Percentiles rank a stretch among this genome's conserved stretches.
phyloP scores from a whole-genome alignment of 37 sponge, comb jelly and placozoan species.

The Cladorhizidae sp. region DNA sequence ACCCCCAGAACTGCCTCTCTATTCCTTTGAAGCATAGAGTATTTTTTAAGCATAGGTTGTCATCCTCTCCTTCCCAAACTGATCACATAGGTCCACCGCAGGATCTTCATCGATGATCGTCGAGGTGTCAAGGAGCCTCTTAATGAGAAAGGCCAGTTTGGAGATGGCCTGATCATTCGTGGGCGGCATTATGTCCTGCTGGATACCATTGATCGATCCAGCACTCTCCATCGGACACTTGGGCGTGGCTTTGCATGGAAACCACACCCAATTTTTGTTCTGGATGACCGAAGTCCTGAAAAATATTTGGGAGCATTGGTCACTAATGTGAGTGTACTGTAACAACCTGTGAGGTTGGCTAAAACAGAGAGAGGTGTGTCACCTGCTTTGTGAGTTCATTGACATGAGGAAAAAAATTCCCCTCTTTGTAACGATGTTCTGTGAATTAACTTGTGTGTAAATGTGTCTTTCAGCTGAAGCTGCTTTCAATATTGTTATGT shows the following conservation, averaged over 20 bases:
- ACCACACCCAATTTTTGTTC: conserved; percentile 29
- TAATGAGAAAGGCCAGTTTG: conserved; percentile 85
- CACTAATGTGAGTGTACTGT: background rate
- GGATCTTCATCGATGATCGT: conserved; percentile 73
- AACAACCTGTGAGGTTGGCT: too few species aligned
- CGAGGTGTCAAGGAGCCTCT: conserved; percentile 91
- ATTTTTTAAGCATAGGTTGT: background rate
- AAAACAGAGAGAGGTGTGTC: too few species aligned
- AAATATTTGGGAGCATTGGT: background rate
- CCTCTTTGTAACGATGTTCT: too few species aligned
- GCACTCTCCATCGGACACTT: conserved; percentile 49
- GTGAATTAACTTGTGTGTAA: too few species aligned
- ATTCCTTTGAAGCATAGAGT: background rate
- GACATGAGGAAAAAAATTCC: too few species aligned
- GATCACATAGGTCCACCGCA: conserved; percentile 76
- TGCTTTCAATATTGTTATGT: too few species aligned
- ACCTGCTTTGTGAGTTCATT: too few species aligned
- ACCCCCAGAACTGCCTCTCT: too few species aligned
- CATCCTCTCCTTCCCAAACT: background rate
- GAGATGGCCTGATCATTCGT: conserved; percentile 83
- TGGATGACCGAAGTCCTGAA: background rate
- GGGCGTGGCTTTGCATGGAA: conserved; percentile 53
- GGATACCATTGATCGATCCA: conserved; percentile 44
- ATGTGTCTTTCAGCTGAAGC: too few species aligned
- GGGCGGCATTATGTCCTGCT: conserved; percentile 68